These are phyloP conservation scores for Callocephalon fimbriatum DNA, from an alignment of 2,113 vertebrate species.

Conservation along the genomic window DNA sequence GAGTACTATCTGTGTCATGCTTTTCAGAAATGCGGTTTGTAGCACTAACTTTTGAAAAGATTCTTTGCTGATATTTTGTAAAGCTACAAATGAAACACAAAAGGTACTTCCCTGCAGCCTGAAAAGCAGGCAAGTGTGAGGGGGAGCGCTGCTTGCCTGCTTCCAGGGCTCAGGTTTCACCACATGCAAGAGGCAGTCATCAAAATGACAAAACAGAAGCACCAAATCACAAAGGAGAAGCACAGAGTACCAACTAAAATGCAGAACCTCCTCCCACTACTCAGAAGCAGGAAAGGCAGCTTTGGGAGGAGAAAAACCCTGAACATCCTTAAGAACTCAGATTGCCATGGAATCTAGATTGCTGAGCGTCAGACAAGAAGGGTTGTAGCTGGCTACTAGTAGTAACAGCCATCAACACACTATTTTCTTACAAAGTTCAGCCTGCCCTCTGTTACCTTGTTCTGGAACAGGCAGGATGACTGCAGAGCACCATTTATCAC, in stretches of 20 bases:
- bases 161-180: background rate
- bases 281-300: background rate
- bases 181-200: background rate
- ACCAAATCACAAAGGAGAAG: background rate
- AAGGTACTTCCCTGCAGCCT: background rate
- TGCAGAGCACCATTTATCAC: background rate
- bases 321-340: background rate
- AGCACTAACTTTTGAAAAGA: background rate
- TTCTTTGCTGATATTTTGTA: background rate
- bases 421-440: background rate
- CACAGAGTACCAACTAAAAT: background rate
- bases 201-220: background rate
- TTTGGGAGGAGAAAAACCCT: background rate
- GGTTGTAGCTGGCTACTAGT: background rate
- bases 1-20: background rate
- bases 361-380: background rate
- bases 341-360: background rate
- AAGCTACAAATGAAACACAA: background rate
- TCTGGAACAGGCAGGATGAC: background rate
- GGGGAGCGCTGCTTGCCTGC: background rate
- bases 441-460: background rate
- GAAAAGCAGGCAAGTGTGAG: fast-evolving
- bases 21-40: background rate
- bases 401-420: background rate
- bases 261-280: background rate